Evolutionary conservation across 1,140 invertebrate genomes (phyloP).

Genomic region (Hydropsyche tenuis): DNA sequence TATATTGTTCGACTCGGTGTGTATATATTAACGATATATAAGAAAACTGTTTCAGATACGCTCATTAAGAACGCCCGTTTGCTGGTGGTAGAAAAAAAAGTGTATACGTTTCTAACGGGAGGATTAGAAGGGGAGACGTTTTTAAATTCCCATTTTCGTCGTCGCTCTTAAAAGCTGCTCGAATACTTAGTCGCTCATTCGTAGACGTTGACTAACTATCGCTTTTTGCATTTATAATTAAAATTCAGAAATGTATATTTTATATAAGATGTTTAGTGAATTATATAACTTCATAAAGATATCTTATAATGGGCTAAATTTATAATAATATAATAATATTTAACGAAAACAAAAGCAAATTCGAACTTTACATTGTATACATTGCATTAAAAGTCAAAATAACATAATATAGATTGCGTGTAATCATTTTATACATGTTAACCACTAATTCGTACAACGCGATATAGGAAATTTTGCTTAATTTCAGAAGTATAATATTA

Average conservation of each 20-base stretch:
- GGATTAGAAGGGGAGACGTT: background rate
- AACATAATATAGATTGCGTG: no score
- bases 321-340: no score
- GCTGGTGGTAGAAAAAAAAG: background rate
- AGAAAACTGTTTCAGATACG: conserved; percentile 4
- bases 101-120: background rate
- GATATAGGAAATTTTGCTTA: no score
- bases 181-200: background rate
- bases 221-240: background rate
- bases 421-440: no score
- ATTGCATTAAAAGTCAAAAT: no score
- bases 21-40: background rate
- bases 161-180: background rate
- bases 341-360: no score
- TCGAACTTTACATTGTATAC: no score
- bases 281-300: no score
- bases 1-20: conserved; percentile 9
- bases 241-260: background rate
- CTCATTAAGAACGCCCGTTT: background rate
- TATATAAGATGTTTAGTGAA: no score
- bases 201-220: background rate
- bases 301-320: no score
- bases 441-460: no score
- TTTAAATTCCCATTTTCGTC: conserved; percentile 7
- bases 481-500: no score